A percentile compares a stretch with the other conserved stretches of the same genome.
phyloP scores from a whole-genome alignment of 1,140 invertebrate genomes.

The Drosophila arizonae region DNA sequence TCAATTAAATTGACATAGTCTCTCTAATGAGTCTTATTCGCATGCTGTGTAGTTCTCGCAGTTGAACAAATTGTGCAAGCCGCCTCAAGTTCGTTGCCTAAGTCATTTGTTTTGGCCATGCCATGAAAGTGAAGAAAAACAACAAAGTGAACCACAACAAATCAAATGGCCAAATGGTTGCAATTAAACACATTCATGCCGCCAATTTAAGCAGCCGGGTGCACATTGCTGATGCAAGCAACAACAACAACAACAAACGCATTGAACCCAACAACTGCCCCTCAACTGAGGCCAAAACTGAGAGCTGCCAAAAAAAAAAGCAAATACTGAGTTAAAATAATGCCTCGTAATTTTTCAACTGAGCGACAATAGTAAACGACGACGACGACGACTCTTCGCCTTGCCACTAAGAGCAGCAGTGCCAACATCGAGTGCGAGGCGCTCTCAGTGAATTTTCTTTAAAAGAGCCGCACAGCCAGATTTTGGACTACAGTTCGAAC shows the following conservation, averaged over 20 bases:
- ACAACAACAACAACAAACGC: slow-evolving; percentile 48
- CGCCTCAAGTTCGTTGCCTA: slow-evolving; percentile 67
- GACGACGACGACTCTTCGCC: slow-evolving; percentile 54
- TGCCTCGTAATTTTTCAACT: slow-evolving; percentile 49
- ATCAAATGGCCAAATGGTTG: slow-evolving; percentile 38
- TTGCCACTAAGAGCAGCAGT: slow-evolving; percentile 47
- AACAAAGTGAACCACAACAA: slow-evolving; percentile 13
- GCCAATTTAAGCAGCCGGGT: slow-evolving; percentile 62
- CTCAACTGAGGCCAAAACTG: slow-evolving; percentile 12
- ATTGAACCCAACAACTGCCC: slow-evolving; percentile 61
- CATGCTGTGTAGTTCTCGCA: slow-evolving; percentile 4
- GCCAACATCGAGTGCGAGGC: slow-evolving; percentile 39
- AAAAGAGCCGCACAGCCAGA: slow-evolving; percentile 58
- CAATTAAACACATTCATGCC: slow-evolving; percentile 60
- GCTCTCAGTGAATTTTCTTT: slow-evolving; percentile 68
- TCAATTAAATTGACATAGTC: background rate
- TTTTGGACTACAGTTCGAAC: slow-evolving; percentile 72
- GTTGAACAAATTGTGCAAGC: background rate
- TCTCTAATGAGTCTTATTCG: background rate
- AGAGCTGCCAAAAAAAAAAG: slow-evolving; percentile 53
- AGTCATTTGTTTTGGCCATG: slow-evolving; percentile 71
- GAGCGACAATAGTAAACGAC: slow-evolving; percentile 7
- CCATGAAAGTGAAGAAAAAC: slow-evolving; percentile 19
- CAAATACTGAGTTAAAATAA: slow-evolving; percentile 15
- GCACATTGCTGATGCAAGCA: slow-evolving; percentile 58